Base-by-base conservation (phyloP, 2,888 invertebrate species). In the Rhagium mordax region DNA sequence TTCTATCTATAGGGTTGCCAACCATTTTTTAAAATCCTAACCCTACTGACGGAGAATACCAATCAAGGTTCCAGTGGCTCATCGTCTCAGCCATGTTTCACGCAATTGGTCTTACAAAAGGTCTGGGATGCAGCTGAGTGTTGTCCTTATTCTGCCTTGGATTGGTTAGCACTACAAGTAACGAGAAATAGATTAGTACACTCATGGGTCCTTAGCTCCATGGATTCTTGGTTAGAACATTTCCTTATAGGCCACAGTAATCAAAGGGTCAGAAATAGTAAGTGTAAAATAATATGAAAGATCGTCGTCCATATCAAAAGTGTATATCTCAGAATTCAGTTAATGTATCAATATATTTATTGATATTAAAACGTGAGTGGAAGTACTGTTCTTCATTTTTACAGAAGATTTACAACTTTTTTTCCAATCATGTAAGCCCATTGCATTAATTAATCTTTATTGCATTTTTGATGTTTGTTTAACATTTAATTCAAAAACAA, bases 121-220 rank as follows among this genome's bases (percentile, higher is more conserved):
- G 94, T 98, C 76, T 97, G 98, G 96, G 95, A 95, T 86, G 94
- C 93, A 0, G 96, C 96, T 0, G 96, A 97, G 85, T 94, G 94
- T 81, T 96, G 96, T 79, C 97, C 97, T 2, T 96, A 96, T 86
- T 95, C 96, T 7, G 96, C 97, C 60, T 89, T 98, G 3, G 98
- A 98, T 87, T 98, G 98, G 98, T 90, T 98, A 71, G 94, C 96
- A 5, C 86, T 94, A 74, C 95, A 95, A 89, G 93, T 93, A 0
- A 94, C 96, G 0, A 92, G 97, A 74, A 98, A 97, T 88, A 95
- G 97, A 86, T 91, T 96, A 61, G 96, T 96, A 0, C 97, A 97
- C 87, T 92, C 94, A 59, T 97, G 96, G 95, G 96, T 97, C 13
- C 89, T 98, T n/a, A 94, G 94, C 81, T 95, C 95, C n/a, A 92